Conservation (phyloP, 2,888 invertebrate genomes). For the Stegana nigrithorax region DNA sequence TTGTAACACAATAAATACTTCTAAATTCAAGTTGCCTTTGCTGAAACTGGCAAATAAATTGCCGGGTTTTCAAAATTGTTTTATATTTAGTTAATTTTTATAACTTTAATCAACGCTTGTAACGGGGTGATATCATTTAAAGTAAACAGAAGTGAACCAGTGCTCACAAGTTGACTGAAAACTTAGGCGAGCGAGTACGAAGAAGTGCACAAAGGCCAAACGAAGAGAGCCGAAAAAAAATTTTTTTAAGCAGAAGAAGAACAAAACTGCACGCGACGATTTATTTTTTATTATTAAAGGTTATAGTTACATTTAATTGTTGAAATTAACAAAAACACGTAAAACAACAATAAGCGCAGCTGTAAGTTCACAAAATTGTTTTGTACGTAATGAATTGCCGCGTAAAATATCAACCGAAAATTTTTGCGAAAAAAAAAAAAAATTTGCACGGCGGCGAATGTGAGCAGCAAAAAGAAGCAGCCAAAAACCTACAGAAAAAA, state of each 20-base stretch:
- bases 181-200: constrained; percentile 35
- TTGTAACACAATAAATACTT: too few relatives aligned
- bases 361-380: constrained; percentile 44
- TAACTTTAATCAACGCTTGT: too few relatives aligned
- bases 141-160: too few relatives aligned
- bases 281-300: constrained; percentile 55
- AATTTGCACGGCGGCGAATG: constrained; percentile 50
- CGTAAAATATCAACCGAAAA: constrained; percentile 14
- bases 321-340: constrained; percentile 29
- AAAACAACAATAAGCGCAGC: constrained; percentile 46
- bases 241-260: constrained; percentile 53
- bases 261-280: constrained; percentile 56
- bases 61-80: too few relatives aligned
- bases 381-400: constrained; percentile 33
- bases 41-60: too few relatives aligned
- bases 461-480: constrained; percentile 41
- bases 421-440: constrained; percentile 1
- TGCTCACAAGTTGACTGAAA: constrained; percentile 8
- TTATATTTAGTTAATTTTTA: too few relatives aligned
- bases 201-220: constrained; percentile 45
- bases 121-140: too few relatives aligned
- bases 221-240: constrained; percentile 58
- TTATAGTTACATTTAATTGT: constrained; percentile 39
- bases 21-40: too few relatives aligned
- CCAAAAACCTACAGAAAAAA: constrained; percentile 42